Conservation (phyloP, 2,113 vertebrate species). For the Notothenia rossii region DNA sequence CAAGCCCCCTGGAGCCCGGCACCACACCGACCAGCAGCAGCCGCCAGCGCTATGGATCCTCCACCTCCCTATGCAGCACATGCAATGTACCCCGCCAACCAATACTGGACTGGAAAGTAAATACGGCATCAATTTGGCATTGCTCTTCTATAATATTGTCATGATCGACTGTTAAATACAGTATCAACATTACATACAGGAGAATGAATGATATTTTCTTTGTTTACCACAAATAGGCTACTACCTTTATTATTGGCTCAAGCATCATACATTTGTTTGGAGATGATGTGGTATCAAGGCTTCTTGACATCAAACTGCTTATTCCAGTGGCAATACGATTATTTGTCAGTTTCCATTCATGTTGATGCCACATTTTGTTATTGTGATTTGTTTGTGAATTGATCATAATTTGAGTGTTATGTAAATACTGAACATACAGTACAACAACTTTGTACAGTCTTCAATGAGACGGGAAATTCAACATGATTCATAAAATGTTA, state of each 20-base stretch:
- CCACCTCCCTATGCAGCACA: slow-evolving; percentile 59
- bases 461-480: neutral
- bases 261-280: no score
- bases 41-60: neutral
- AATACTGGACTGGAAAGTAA: neutral
- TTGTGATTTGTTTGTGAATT: neutral
- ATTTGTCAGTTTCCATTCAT: neutral
- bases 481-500: no score
- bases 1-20: neutral
- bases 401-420: neutral
- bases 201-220: no score
- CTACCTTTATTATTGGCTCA: no score
- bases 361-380: neutral
- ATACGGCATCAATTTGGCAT: no score
- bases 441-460: no score
- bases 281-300: no score
- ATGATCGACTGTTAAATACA: no score
- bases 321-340: neutral
- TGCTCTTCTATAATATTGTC: no score
- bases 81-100: slow-evolving; percentile 11
- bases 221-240: no score
- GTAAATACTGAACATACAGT: neutral
- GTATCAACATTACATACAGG: no score
- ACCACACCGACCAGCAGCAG: slow-evolving; percentile 6
- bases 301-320: no score